Base-by-base conservation (phyloP, 2,888 invertebrate genomes). In the Antheraea assamensis region DNA sequence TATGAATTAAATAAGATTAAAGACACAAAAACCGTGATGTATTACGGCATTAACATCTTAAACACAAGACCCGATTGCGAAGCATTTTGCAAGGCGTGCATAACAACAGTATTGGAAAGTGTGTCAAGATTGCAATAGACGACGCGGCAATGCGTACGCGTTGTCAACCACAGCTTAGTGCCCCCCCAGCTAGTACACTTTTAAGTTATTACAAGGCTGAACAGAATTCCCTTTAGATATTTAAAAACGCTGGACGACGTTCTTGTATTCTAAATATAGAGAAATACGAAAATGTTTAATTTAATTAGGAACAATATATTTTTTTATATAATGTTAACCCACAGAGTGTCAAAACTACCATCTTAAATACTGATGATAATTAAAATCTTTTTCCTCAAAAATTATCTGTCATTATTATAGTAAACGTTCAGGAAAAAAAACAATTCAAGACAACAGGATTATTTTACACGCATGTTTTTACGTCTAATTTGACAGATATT, bases 51-150 rank as follows among this genome's bases (percentile, higher is more conserved):
- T 80, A 79, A 80, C 78, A 78, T 79, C 76, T 78, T 81, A 84
- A 79, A 81, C 82, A 81, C 81, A 81, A 82, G 86, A 83, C 84
- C 83, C 82, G 84, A 85, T 91, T 89, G 89, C 90, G 88, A 88
- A 81, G 90, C 85, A 87, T 92, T 91, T 92, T 90, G 92, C 91
- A 92, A 92, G 90, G 82, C 84, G 89, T 88, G 90, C 92, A 91
- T 91, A 92, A 91, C 90, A 91, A 90, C 91, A 89, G 85, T 87
- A 88, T 92, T 92, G 85, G 93, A 94, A 94, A 94, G 93, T 93
- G 89, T 93, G 94, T 93, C 94, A 94, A 92, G 92, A 92, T 87
- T 92, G 92, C 92, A 90, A 89, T 90, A 89, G 88, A 73, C 85
- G 87, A 84, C 86, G 82, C 85, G 85, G 68, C 35, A 68, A 35